A percentile compares a stretch with the other conserved stretches of the same genome.
These are phyloP conservation scores for Ameiurus melas DNA, from an alignment of 2,113 vertebrate genomes.

Conservation along the genomic window DNA sequence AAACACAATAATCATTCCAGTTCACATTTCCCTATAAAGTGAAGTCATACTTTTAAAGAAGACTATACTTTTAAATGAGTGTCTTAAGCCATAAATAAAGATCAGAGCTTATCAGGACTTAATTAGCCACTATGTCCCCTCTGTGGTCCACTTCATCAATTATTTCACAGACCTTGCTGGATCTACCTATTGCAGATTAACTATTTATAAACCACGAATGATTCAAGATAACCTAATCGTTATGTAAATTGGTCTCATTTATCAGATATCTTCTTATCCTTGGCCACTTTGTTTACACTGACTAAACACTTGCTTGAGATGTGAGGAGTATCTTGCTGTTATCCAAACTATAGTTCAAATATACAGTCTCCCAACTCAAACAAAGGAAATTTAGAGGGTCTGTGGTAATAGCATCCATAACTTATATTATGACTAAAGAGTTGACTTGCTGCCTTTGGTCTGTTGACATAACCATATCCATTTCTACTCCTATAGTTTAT, in stretches of 20 bases:
- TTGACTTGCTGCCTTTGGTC: conserved; percentile 15
- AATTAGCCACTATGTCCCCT: conserved; percentile 52
- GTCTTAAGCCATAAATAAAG: conserved; percentile 45
- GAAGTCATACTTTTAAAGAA: too few relatives aligned
- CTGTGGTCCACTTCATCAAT: conserved; percentile 56
- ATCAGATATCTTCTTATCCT: conserved; percentile 38
- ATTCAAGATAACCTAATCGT: conserved; percentile 53
- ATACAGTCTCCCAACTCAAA: not conserved
- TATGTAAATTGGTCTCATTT: conserved; percentile 45
- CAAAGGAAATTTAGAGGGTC: not conserved
- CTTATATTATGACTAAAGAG: conserved; percentile 7
- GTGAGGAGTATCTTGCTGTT: not conserved
- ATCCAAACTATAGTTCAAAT: not conserved
- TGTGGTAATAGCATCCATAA: not conserved
- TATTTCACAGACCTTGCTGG: conserved; percentile 50
- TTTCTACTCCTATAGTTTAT: conserved; percentile 8
- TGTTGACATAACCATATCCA: conserved; percentile 1
- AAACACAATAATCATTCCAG: not conserved
- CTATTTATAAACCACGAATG: conserved; percentile 60
- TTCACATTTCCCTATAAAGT: conserved; percentile 4
- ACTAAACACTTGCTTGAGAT: not conserved
- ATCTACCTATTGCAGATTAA: conserved; percentile 48
- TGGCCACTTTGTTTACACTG: not conserved
- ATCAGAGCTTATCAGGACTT: conserved; percentile 45
- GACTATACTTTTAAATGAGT: not conserved